A percentile compares a stretch with the other conserved stretches of the same genome.
phyloP scores from a whole-genome alignment of 1,140 invertebrate species.

The Drosophila insularis region DNA sequence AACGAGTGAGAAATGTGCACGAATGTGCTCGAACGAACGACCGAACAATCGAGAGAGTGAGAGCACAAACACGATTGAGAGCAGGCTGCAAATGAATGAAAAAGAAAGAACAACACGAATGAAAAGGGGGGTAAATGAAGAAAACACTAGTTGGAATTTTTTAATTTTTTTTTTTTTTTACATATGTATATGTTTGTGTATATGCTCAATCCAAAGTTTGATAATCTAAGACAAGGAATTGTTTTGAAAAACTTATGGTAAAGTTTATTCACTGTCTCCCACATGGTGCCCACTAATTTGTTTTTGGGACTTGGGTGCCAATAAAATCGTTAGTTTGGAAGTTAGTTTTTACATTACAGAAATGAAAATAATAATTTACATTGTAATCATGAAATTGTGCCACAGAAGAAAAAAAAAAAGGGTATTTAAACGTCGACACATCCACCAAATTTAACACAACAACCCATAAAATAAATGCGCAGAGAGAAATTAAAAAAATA shows the following conservation, averaged over 20 bases:
- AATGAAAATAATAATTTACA: neutral
- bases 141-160: constrained; percentile 8
- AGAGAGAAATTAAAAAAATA: neutral
- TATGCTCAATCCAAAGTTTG: no score
- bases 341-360: no score
- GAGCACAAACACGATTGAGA: constrained; percentile 34
- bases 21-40: constrained; percentile 49
- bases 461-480: no score
- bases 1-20: constrained; percentile 29
- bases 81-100: constrained; percentile 31
- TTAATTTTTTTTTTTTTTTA: no score
- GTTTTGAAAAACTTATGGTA: no score
- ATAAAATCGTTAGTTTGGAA: no score
- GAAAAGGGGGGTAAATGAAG: neutral
- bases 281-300: no score
- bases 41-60: constrained; percentile 31
- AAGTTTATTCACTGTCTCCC: no score
- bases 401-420: neutral
- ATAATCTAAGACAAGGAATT: no score
- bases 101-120: constrained; percentile 13
- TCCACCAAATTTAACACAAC: neutral
- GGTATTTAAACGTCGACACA: neutral
- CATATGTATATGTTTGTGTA: no score
- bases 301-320: no score
- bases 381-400: no score